Percentiles rank a stretch among this genome's conserved stretches.
These are phyloP conservation scores for Diorhabda elongata DNA, from an alignment of 1,140 invertebrate species.

Conservation along the genomic window DNA sequence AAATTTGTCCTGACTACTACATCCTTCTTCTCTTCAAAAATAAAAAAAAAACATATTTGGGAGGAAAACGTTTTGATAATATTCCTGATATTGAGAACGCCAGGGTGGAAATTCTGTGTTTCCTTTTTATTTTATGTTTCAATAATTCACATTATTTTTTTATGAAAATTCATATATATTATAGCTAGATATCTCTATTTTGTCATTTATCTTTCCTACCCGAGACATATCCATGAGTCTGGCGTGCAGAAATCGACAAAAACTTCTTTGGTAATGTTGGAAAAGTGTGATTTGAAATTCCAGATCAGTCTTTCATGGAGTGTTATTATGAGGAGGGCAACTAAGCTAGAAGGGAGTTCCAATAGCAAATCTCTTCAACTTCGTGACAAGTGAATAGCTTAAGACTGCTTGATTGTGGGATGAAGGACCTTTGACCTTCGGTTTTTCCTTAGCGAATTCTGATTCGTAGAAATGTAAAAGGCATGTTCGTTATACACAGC, in stretches of 20 bases:
- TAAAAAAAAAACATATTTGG: too few species aligned
- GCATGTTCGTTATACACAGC: not conserved
- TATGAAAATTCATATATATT: too few species aligned
- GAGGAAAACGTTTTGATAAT: too few species aligned
- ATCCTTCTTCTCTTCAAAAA: too few species aligned
- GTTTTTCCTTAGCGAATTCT: constrained; percentile 2
- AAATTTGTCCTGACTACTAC: too few species aligned
- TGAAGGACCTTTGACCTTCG: constrained; percentile 3
- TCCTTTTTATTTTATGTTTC: too few species aligned
- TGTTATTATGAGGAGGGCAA: not conserved
- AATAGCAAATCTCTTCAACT: constrained; percentile 4
- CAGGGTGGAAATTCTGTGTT: too few species aligned
- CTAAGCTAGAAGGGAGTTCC: constrained; percentile 3
- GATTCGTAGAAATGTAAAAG: not conserved
- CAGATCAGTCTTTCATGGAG: constrained; percentile 7
- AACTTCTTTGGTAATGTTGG: constrained; percentile 1
- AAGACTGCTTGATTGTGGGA: constrained; percentile 11
- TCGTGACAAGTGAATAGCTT: constrained; percentile 2
- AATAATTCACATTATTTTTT: too few species aligned
- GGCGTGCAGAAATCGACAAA: constrained; percentile 2
- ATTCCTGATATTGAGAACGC: too few species aligned
- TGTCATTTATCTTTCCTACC: not conserved
- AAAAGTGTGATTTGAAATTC: not conserved
- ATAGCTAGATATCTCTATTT: too few species aligned
- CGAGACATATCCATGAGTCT: not conserved